Evolutionary conservation across 2,797 vertebrate species (phyloP).

Genomic region (Silurus lanzhouensis): DNA sequence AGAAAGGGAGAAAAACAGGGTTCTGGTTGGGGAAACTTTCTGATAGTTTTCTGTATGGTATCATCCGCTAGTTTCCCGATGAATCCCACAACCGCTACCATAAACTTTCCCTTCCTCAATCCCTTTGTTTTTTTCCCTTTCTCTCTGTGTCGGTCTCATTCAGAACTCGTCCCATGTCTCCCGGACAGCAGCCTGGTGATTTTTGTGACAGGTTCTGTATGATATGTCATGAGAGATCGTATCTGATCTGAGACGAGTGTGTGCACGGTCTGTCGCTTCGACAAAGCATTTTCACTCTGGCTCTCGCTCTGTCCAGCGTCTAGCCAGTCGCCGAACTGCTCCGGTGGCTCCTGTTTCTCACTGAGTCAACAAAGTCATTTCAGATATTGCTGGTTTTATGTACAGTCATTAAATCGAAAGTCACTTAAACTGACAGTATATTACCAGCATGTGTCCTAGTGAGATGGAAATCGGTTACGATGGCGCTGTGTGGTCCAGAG

Average conservation of each 20-base stretch:
- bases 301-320: neutral
- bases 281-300: neutral
- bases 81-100: too few relatives aligned
- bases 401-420: conserved; percentile 2
- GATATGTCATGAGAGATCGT: conserved; percentile 19
- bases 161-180: neutral
- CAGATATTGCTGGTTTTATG: neutral
- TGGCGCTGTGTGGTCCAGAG: too few relatives aligned
- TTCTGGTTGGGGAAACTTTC: too few relatives aligned
- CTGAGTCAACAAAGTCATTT: neutral
- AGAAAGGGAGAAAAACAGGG: neutral
- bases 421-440: neutral
- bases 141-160: neutral
- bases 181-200: conserved; percentile 7
- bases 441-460: neutral
- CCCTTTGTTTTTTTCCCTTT: neutral
- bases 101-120: too few relatives aligned
- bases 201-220: conserved; percentile 6
- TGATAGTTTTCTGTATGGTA: too few relatives aligned
- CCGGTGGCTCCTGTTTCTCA: neutral
- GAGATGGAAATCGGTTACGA: neutral
- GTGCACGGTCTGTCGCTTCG: neutral
- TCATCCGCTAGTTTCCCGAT: too few relatives aligned
- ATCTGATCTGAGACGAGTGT: neutral
- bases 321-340: neutral